phyloP scores from a whole-genome alignment of 2,797 vertebrate species.

The Psittacula derbiana region DNA sequence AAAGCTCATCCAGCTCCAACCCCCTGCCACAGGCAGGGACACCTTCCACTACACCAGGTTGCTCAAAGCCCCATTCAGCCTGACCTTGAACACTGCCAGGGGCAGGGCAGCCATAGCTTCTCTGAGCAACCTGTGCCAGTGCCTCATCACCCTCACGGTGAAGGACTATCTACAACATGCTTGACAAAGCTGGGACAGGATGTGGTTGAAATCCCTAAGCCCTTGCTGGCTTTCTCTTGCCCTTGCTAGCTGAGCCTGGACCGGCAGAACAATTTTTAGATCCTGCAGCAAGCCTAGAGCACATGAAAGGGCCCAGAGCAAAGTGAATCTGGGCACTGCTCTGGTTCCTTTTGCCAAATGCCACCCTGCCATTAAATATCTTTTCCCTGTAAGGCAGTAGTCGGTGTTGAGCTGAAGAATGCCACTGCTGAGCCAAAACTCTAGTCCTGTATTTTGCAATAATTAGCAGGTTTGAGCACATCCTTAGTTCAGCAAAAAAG shows the following conservation, averaged over 20 bases:
- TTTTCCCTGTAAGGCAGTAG: background rate
- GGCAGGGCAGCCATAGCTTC: background rate
- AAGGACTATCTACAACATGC: background rate
- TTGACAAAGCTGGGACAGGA: background rate
- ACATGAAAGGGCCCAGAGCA: accelerated
- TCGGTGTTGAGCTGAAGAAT: background rate
- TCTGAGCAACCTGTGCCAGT: background rate
- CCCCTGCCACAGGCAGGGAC: background rate
- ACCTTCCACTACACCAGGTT: background rate
- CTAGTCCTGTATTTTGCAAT: conserved; percentile 36
- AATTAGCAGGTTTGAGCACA: conserved; percentile 60
- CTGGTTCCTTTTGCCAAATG: background rate
- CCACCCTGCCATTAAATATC: background rate
- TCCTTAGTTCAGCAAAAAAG: conserved; percentile 47
- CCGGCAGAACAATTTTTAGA: background rate
- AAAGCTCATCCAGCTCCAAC: background rate
- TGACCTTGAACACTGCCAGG: background rate
- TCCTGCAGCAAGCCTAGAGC: background rate
- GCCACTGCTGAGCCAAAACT: conserved; percentile 11
- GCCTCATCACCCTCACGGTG: background rate
- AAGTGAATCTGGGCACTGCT: background rate
- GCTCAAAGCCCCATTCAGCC: background rate
- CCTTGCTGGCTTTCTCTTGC: background rate
- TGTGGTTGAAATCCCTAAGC: background rate
- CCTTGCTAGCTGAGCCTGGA: background rate